Base-by-base conservation (phyloP, 2,797 vertebrate species). In the Pangasius krempfi region DNA sequence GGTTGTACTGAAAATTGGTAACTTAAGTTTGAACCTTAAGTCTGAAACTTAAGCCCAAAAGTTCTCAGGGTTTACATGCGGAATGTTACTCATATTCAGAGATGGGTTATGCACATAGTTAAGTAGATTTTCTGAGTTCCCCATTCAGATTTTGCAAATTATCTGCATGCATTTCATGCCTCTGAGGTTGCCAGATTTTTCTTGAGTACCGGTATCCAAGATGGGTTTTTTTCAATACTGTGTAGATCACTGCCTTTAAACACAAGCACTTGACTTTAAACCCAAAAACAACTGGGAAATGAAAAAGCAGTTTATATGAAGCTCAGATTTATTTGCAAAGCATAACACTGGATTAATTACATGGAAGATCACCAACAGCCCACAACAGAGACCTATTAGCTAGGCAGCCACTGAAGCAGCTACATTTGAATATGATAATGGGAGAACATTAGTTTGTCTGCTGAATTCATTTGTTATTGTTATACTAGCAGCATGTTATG, bases 341-440 rank as follows among this genome's bases (percentile, higher is more conserved):
- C 10, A 14, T 40, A 81, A 40, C 20, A 60, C 8, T 50, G 25
- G 13, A 30, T 79, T 54, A 79, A 79, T 79, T 79, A 79, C 76
- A 79, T 54, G 16, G 50, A 79, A 79, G 14, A 79, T 79, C 76
- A 30, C 76, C 50, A 79, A 54, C 50, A 79, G 76, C 50, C n/a
- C n/a, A 79, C 76, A 79, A 79, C n/a, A 30, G 7, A 30, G 76
- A 7, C 76, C 50, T 79, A 79, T 79, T 79, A 79, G 76, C n/a
- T 79, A 78, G 75, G 75, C 47, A 78, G 27, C 13, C 47, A 78
- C 47, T 78, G 27, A 52, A 78, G 75, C 47, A 78, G 47, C 47
- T 78, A 79, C 50, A 79, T 81, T 60, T 40, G 33, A 81, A 81
- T 25, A 81, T 81, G 79, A 80, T 80, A 56, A 80, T 56, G 9